phyloP scores from a whole-genome alignment of 2,797 vertebrate species.

The Danio choprae region DNA sequence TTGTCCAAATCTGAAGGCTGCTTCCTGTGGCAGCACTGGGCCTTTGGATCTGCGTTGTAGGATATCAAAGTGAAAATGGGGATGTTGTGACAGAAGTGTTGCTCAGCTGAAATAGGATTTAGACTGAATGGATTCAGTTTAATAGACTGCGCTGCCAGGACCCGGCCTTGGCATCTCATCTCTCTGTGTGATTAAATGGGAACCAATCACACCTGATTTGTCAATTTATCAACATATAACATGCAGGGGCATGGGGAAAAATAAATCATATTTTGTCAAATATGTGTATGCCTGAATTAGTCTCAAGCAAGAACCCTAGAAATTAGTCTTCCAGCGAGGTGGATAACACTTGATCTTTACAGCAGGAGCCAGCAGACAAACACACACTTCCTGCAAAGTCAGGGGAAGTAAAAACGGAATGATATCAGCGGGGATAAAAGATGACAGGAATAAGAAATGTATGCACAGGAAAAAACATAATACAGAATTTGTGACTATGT shows the following conservation, averaged over 20 bases:
- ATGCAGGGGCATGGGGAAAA: conserved; percentile 65
- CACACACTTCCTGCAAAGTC: conserved; percentile 61
- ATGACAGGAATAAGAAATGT: conserved; percentile 59
- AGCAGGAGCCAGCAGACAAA: conserved; percentile 62
- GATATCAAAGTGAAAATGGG: conserved; percentile 62
- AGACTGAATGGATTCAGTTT: conserved; percentile 68
- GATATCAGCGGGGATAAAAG: conserved; percentile 19
- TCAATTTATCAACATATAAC: conserved; percentile 77
- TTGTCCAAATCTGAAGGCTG: not conserved
- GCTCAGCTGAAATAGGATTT: conserved; percentile 62
- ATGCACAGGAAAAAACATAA: not conserved
- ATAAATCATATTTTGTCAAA: conserved; percentile 75
- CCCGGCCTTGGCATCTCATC: conserved; percentile 66
- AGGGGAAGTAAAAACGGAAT: conserved; percentile 10
- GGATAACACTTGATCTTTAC: conserved; percentile 55
- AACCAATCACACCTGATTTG: conserved; percentile 73
- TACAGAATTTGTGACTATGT: conserved; percentile 6
- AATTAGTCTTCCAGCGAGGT: conserved; percentile 67
- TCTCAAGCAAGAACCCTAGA: conserved; percentile 66
- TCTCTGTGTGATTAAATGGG: conserved; percentile 73
- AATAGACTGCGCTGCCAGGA: conserved; percentile 65
- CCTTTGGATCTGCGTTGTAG: conserved; percentile 57
- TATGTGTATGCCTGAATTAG: conserved; percentile 69
- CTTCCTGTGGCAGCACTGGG: conserved; percentile 37
- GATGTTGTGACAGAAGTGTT: conserved; percentile 59